Evolutionary conservation across 2,888 invertebrate species (phyloP).

Genomic region (Eucera pruinosa): DNA sequence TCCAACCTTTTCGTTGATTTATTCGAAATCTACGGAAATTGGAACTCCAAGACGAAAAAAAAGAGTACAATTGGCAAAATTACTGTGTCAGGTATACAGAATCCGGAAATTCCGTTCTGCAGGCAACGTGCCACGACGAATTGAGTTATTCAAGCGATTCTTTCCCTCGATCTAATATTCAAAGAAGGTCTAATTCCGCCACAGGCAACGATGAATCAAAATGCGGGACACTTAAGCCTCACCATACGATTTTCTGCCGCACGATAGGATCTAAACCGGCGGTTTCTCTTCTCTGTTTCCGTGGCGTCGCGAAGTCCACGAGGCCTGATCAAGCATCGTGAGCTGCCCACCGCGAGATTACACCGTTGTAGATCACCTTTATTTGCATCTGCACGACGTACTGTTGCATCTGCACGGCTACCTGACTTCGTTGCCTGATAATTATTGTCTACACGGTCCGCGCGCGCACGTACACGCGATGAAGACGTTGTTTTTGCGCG

Average conservation of each 20-base stretch:
- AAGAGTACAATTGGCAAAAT: background rate
- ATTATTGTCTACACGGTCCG: conserved; percentile 69
- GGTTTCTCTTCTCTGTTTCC: conserved; percentile 48
- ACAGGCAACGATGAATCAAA: conserved; percentile 14
- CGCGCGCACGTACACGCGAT: conserved; percentile 42
- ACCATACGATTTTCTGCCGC: conserved; percentile 50
- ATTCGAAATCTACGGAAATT: background rate
- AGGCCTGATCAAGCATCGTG: conserved; percentile 60
- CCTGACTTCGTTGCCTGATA: conserved; percentile 68
- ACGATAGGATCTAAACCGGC: conserved; percentile 58
- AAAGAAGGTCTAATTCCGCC: background rate
- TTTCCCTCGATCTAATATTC: conserved; percentile 18
- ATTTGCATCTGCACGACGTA: conserved; percentile 76
- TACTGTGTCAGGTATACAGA: background rate
- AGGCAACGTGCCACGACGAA: background rate
- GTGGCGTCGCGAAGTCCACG: conserved; percentile 36
- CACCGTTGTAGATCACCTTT: conserved; percentile 73
- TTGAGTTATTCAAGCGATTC: conserved; percentile 1
- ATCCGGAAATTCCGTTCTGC: background rate
- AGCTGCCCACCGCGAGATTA: conserved; percentile 68
- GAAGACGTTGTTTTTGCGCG: conserved; percentile 60
- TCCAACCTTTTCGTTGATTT: too few relatives aligned
- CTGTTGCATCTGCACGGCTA: conserved; percentile 69
- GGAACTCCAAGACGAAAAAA: background rate
- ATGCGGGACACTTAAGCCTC: conserved; percentile 22